Evolutionary conservation across 2,888 invertebrate species (phyloP).

Genomic region (Pelosia muscerda): DNA sequence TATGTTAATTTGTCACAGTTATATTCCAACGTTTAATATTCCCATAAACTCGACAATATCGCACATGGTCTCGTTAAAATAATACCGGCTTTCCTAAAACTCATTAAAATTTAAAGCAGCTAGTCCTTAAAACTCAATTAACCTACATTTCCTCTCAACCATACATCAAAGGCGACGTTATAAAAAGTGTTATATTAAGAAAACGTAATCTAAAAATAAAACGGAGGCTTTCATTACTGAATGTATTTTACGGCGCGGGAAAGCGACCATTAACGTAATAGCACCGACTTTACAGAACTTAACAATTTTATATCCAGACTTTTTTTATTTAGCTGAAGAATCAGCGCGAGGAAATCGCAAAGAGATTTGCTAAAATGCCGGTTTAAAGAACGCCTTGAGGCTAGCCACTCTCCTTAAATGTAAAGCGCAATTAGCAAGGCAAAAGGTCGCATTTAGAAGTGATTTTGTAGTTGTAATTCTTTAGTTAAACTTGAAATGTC

Average conservation of each 20-base stretch:
- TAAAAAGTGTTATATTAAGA: constrained; percentile 4
- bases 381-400: background rate
- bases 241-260: background rate
- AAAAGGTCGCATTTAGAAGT: background rate
- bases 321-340: background rate
- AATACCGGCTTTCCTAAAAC: background rate
- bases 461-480: background rate
- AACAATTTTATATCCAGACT: constrained; percentile 4
- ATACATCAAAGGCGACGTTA: background rate
- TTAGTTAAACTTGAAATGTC: background rate
- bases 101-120: background rate
- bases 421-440: background rate
- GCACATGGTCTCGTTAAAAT: background rate
- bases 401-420: background rate
- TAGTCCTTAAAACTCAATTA: constrained; percentile 2
- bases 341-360: background rate
- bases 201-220: constrained; percentile 7
- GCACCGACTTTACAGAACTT: constrained; percentile 9
- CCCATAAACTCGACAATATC: background rate
- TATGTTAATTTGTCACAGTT: too few relatives aligned
- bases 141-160: background rate
- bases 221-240: background rate
- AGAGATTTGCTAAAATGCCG: background rate
- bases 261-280: constrained; percentile 10
- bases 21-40: background rate